These are phyloP conservation scores for Casuarius casuarius DNA, from an alignment of 2,113 vertebrate species.

Conservation along the genomic window DNA sequence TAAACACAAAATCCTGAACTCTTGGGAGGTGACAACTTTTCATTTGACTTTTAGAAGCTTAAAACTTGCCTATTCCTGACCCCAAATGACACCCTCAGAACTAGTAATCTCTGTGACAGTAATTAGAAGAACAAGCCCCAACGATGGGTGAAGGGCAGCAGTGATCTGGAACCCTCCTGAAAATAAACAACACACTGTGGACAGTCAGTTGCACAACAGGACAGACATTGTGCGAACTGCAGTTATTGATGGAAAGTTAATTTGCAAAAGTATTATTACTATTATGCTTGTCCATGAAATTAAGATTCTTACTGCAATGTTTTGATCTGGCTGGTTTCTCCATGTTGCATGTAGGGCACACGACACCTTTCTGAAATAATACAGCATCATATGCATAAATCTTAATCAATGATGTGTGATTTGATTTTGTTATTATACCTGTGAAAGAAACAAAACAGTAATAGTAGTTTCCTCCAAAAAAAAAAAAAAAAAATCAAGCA, in stretches of 20 bases:
- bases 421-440: conserved; percentile 88
- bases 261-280: background rate
- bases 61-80: background rate
- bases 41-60: background rate
- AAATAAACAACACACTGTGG: background rate
- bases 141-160: background rate
- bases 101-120: background rate
- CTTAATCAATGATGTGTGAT: conserved; percentile 72
- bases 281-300: rapidly evolving
- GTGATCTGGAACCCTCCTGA: background rate
- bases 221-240: background rate
- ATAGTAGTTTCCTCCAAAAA: background rate
- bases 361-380: conserved; percentile 81
- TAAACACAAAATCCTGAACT: background rate
- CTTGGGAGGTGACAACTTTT: background rate
- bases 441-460: background rate
- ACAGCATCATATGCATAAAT: conserved; percentile 86
- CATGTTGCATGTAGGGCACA: conserved; percentile 85
- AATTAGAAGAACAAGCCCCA: background rate
- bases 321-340: conserved; percentile 94
- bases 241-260: background rate
- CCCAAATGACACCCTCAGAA: background rate
- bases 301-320: conserved; percentile 87
- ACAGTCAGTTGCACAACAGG: background rate
- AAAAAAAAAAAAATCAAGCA: too few relatives aligned